A percentile compares a stretch with the other conserved stretches of the same genome.
phyloP scores from a whole-genome alignment of 2,888 invertebrate species.

The Schizotus pectinicornis region DNA sequence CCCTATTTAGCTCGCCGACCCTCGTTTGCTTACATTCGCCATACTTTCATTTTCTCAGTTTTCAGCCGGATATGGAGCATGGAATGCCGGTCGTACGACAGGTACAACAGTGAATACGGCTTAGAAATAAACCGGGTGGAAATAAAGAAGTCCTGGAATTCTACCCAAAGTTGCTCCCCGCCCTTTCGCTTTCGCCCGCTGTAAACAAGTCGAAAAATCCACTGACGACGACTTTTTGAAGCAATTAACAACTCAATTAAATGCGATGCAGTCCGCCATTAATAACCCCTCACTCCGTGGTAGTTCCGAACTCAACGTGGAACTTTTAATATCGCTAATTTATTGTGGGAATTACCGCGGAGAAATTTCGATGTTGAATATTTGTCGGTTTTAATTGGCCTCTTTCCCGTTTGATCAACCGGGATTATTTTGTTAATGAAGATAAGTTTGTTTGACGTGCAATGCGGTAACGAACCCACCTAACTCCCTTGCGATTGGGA shows the following conservation, averaged over 20 bases:
- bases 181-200: constrained; percentile 14
- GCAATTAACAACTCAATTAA: constrained; percentile 30
- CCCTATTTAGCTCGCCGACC: no score
- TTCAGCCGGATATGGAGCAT: constrained; percentile 7
- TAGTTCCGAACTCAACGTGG: constrained; percentile 20
- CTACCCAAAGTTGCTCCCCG: constrained; percentile 12
- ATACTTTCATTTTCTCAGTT: not conserved
- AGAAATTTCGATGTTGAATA: constrained; percentile 3
- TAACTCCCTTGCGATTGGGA: no score
- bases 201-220: constrained; percentile 28
- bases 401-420: constrained; percentile 1
- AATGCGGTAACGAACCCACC: no score
- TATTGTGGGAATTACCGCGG: constrained; percentile 19
- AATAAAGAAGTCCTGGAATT: constrained; percentile 20
- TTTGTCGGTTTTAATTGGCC: not conserved
- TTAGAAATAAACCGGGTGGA: constrained; percentile 12
- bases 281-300: constrained; percentile 17
- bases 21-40: no score
- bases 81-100: constrained; percentile 1
- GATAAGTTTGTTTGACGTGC: not conserved
- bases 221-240: constrained; percentile 19
- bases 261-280: constrained; percentile 19
- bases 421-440: not conserved
- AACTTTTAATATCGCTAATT: constrained; percentile 26
- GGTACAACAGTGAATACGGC: not conserved